These are phyloP conservation scores for Noturus placidus DNA, from an alignment of 2,113 vertebrate species.

Conservation along the genomic window DNA sequence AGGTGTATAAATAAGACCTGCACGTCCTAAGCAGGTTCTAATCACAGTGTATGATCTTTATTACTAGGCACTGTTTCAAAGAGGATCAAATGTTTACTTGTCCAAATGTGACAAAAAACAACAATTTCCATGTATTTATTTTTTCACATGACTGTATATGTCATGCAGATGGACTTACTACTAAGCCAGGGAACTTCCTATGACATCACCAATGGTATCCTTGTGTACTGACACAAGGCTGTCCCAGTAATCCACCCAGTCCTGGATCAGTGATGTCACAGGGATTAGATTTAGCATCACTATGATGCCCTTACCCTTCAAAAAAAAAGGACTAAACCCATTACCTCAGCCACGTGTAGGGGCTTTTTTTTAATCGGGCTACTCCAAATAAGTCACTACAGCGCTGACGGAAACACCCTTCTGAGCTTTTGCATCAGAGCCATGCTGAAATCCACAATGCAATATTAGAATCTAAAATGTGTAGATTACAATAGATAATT, in stretches of 20 bases:
- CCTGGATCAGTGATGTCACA: constrained; percentile 36
- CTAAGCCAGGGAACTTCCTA: constrained; percentile 36
- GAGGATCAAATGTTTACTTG: no score
- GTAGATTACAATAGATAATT: no score
- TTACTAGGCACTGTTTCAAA: no score
- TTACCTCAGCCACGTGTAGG: constrained; percentile 24
- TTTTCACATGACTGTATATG: no score
- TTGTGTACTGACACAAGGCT: not conserved
- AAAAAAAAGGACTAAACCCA: constrained; percentile 34
- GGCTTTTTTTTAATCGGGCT: not conserved
- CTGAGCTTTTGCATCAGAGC: not conserved
- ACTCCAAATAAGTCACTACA: constrained; percentile 20
- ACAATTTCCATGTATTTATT: no score
- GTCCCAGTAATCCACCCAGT: not conserved
- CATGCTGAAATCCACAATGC: constrained; percentile 10
- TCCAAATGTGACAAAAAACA: no score
- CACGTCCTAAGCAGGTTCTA: no score
- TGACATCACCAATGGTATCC: constrained; percentile 24
- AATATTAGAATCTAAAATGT: no score
- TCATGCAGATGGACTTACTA: not conserved
- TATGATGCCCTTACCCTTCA: constrained; percentile 12
- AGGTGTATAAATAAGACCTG: no score
- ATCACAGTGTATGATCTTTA: no score
- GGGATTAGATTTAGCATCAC: constrained; percentile 37
- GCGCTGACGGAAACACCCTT: constrained; percentile 23